phyloP scores from a whole-genome alignment of 2,888 invertebrate genomes.

The Smittia sp. region DNA sequence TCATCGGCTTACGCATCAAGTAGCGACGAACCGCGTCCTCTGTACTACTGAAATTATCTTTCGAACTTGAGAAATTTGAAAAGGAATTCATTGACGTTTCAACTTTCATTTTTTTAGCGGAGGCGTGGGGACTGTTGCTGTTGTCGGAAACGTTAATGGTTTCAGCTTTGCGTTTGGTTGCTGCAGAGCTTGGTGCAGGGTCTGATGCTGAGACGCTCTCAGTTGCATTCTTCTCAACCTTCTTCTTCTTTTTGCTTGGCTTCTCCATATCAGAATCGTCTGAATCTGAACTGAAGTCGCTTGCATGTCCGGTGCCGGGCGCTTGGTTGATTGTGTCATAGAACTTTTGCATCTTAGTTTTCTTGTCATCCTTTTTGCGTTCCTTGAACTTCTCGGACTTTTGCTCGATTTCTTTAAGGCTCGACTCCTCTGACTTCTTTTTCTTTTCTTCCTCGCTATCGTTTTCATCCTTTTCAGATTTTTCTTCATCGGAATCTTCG shows the following conservation, averaged over 20 bases:
- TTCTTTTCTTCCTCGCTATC: constrained; percentile 68
- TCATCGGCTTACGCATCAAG: constrained; percentile 95
- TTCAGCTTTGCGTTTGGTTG: constrained; percentile 51
- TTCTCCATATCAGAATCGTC: constrained; percentile 67
- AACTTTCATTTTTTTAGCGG: constrained; percentile 51
- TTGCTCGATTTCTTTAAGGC: constrained; percentile 55
- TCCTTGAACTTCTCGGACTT: constrained; percentile 58
- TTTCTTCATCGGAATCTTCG: constrained; percentile 82
- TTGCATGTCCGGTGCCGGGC: constrained; percentile 59
- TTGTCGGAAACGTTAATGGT: constrained; percentile 45
- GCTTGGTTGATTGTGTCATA: constrained; percentile 42
- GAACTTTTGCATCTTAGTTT: constrained; percentile 50
- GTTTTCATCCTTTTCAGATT: constrained; percentile 72
- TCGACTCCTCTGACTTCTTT: constrained; percentile 65
- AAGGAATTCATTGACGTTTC: constrained; percentile 52
- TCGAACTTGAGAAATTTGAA: constrained; percentile 49
- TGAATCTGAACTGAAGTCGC: constrained; percentile 69
- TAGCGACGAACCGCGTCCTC: constrained; percentile 94
- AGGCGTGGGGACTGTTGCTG: constrained; percentile 51
- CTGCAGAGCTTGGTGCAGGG: constrained; percentile 53
- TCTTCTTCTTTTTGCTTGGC: constrained; percentile 56
- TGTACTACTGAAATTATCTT: constrained; percentile 77
- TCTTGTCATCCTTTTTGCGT: constrained; percentile 64
- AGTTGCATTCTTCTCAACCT: constrained; percentile 56
- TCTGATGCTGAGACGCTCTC: constrained; percentile 57